Base-by-base conservation (phyloP, 2,797 vertebrate species). In the Anabas testudineus region DNA sequence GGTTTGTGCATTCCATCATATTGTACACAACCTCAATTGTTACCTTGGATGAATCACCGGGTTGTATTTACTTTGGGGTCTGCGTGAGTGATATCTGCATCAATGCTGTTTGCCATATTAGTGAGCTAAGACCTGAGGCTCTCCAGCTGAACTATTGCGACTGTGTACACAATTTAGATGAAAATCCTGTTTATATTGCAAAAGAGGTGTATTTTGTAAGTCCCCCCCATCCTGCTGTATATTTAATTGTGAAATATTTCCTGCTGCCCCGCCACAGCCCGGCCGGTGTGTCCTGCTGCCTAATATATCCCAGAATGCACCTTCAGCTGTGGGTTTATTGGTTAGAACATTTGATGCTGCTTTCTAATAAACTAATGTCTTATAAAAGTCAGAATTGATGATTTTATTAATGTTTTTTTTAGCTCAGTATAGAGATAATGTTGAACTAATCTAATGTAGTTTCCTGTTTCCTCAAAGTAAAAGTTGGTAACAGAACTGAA, bases 121-220 rank as follows among this genome's bases (percentile, higher is more conserved):
- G 85, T 86, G 82, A 88, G 87, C 86, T 80, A 56, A 90, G 87
- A 90, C 88, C 87, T 92, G 90, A 93, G 81, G 71, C 73, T 37
- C 85, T 84, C 89, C 92, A 93, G 92, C 93, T 93, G 92, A 93
- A 84, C 86, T 76, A 67, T 68, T 67, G 78, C 74, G 78, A 49
- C 80, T 87, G 86, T 87, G 89, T 91, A 91, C 91, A 91, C 89
- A 91, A 71, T 93, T 93, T 92, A 92, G 85, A 93, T 70, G 68
- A 87, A 90, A 89, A 87, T 85, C 87, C 82, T 93, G 91, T 94
- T 95, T 94, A 92, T 86, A 91, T 85, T 91, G 88, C 90, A 85
- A 84, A 92, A 93, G 91, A 92, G 91, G 91, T 92, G 89, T 80
- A 83, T 92, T 93, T 92, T 91, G 90, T 87, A 90, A 90, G 88